Conservation (phyloP, 2,113 vertebrate genomes). For the Plestiodon gilberti region DNA sequence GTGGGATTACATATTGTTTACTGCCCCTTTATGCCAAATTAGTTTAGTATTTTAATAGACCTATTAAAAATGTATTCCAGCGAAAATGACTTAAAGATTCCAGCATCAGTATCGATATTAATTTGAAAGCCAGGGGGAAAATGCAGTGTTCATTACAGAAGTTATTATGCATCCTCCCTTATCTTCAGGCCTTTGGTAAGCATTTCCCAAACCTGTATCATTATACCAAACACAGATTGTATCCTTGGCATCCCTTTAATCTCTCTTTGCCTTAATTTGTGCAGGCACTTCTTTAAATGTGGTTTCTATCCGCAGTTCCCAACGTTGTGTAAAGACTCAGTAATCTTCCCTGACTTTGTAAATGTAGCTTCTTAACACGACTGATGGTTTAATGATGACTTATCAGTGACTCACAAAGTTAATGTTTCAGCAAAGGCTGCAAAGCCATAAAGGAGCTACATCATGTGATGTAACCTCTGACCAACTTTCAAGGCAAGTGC, state of each 20-base stretch:
- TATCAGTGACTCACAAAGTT: conserved; percentile 72
- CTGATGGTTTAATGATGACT: conserved; percentile 65
- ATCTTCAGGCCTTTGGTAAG: neutral
- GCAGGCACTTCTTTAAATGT: neutral
- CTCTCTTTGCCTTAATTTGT: neutral
- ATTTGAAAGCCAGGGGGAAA: neutral
- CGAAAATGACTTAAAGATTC: neutral
- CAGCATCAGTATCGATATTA: neutral
- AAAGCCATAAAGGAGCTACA: conserved; percentile 67
- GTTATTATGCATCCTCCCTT: neutral
- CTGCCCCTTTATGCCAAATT: neutral
- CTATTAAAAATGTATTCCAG: neutral
- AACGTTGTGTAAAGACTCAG: neutral
- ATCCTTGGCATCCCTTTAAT: neutral
- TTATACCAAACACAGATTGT: neutral
- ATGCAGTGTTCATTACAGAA: neutral
- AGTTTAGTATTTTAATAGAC: neutral
- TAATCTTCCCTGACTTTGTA: neutral
- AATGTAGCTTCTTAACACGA: neutral
- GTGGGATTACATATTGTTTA: neutral
- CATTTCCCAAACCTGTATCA: neutral
- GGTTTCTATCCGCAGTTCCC: neutral
- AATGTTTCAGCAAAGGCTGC: conserved; percentile 79
- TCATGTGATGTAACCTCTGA: conserved; percentile 63
- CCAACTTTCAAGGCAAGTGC: conserved; percentile 43